Percentiles rank a stretch among this genome's conserved stretches.
Evolutionary conservation across 2,888 invertebrate species (phyloP).

Genomic region (Ariolimax columbianus): DNA sequence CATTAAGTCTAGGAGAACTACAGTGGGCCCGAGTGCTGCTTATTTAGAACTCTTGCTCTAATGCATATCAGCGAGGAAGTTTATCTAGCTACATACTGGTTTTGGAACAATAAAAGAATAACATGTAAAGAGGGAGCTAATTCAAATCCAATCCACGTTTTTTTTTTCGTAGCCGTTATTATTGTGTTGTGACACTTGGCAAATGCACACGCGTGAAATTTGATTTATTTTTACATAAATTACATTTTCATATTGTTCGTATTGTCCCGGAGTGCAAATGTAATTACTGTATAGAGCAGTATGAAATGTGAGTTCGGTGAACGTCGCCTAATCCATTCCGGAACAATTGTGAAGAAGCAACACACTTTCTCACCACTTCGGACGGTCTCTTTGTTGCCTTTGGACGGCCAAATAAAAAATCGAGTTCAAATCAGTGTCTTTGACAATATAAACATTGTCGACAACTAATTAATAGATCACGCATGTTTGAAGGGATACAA

Average conservation of each 20-base stretch:
- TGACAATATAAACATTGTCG: conserved; percentile 35
- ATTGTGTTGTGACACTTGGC: background rate
- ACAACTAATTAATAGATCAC: conserved; percentile 26
- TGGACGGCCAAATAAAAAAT: conserved; percentile 16
- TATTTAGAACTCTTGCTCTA: too few species aligned
- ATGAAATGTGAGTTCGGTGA: background rate
- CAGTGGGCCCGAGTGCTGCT: too few species aligned
- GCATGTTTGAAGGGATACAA: conserved; percentile 18
- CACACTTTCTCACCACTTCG: background rate
- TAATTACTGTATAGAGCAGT: background rate
- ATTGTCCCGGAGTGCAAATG: background rate
- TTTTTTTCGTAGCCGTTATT: background rate
- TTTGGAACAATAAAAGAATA: too few species aligned
- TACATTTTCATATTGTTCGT: too few species aligned
- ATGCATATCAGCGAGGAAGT: too few species aligned
- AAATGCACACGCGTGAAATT: background rate
- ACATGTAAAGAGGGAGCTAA: background rate
- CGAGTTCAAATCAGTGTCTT: conserved; percentile 11
- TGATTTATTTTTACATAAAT: background rate
- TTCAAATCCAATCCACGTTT: background rate
- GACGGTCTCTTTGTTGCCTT: background rate
- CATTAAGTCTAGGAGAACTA: too few species aligned
- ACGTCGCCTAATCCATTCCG: background rate
- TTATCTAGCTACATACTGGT: too few species aligned
- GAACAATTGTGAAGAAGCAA: conserved; percentile 6